Conservation (phyloP, 2,888 invertebrate genomes). For the Bombyx huttoni region DNA sequence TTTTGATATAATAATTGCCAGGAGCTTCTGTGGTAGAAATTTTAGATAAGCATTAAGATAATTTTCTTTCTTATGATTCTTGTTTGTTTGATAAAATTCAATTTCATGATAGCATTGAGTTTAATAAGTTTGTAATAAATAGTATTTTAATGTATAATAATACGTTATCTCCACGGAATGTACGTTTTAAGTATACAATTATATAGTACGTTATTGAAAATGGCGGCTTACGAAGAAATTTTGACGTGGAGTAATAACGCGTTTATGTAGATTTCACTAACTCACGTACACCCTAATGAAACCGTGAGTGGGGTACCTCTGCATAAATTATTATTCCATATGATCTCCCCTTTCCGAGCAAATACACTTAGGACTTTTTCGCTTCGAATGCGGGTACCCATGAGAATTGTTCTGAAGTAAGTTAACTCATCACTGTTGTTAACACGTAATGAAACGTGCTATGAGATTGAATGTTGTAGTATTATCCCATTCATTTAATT, state of each 20-base stretch:
- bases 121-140: neutral
- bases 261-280: conserved; percentile 55
- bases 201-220: neutral
- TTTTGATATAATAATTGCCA: neutral
- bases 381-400: conserved; percentile 14
- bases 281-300: conserved; percentile 46
- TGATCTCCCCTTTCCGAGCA: conserved; percentile 24
- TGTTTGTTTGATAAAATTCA: neutral
- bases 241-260: conserved; percentile 37
- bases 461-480: neutral
- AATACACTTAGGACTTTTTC: conserved; percentile 27
- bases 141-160: neutral
- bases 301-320: conserved; percentile 37
- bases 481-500: conserved; percentile 7
- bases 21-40: neutral
- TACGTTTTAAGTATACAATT: neutral
- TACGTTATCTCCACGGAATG: neutral
- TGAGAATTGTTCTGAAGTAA: conserved; percentile 29
- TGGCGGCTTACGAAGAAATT: conserved; percentile 27
- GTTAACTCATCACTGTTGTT: conserved; percentile 29
- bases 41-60: neutral
- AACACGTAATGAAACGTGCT: neutral
- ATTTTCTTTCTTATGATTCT: neutral
- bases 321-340: conserved; percentile 48
- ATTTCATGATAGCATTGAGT: neutral